Evolutionary conservation across 1,140 invertebrate species (phyloP).

Genomic region (Monochamus saltuarius): DNA sequence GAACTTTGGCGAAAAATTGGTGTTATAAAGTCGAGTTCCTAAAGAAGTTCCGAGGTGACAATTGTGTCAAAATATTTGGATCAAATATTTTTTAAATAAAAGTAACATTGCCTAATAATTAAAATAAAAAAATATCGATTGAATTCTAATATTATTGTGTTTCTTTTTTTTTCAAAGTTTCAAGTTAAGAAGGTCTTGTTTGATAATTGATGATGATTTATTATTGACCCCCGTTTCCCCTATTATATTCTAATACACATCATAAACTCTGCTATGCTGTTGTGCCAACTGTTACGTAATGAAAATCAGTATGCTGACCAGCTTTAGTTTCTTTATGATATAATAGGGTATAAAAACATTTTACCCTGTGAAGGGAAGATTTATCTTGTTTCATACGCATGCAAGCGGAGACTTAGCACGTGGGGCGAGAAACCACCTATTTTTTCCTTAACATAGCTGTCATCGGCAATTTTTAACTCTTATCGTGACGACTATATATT

Average conservation of each 20-base stretch:
- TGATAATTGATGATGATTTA: no score
- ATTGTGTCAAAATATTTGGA: no score
- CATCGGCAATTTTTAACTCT: constrained; percentile 17
- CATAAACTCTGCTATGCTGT: neutral
- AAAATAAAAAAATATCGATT: no score
- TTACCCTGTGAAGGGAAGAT: constrained; percentile 9
- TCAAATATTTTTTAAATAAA: no score
- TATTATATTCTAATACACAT: neutral
- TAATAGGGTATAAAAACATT: constrained; percentile 18
- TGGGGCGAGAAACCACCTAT: constrained; percentile 5
- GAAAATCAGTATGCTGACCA: constrained; percentile 13
- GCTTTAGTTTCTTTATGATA: constrained; percentile 16
- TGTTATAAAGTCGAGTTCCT: no score
- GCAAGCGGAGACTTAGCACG: neutral
- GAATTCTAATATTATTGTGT: no score
- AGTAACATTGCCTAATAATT: no score
- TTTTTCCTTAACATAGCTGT: constrained; percentile 9
- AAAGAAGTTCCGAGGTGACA: no score
- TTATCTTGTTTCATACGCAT: constrained; percentile 9
- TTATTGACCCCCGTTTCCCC: no score
- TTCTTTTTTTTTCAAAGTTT: no score
- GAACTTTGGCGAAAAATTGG: no score
- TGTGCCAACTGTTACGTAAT: constrained; percentile 4
- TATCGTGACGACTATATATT: neutral
- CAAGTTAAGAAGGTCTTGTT: no score